A percentile compares a stretch with the other conserved stretches of the same genome.
Conservation (phyloP, 2,797 vertebrate species). For the Sebastes itinus region DNA sequence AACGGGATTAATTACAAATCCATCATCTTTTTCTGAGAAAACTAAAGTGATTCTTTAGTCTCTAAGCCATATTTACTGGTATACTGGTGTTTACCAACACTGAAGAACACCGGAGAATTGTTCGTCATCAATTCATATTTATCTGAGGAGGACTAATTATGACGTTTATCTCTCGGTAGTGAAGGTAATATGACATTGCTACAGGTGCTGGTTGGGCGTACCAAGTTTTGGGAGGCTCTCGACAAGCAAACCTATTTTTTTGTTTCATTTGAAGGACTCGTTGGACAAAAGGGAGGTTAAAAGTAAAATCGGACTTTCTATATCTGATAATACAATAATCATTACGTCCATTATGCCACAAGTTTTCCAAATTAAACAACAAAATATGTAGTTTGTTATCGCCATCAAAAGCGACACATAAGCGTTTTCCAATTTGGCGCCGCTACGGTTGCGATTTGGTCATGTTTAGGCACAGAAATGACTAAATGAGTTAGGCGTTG, state of each 20-base stretch:
- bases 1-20: neutral
- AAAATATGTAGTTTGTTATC: too few species aligned
- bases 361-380: neutral
- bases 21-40: neutral
- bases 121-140: neutral
- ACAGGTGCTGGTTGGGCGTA: neutral
- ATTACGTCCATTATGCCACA: too few species aligned
- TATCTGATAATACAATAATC: too few species aligned
- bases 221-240: too few species aligned
- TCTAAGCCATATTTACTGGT: neutral
- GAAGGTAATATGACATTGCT: neutral
- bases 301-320: neutral
- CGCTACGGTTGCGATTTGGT: too few species aligned
- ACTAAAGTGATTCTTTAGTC: neutral
- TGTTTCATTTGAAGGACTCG: neutral
- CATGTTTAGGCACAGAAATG: too few species aligned
- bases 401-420: accelerated
- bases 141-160: neutral
- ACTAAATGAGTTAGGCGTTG: too few species aligned
- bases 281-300: neutral
- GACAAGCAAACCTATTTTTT: neutral
- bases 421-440: too few species aligned
- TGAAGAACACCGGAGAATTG: neutral
- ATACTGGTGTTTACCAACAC: neutral
- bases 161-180: neutral